phyloP scores from a whole-genome alignment of 2,797 vertebrate species.

The Serranus cabrilla region DNA sequence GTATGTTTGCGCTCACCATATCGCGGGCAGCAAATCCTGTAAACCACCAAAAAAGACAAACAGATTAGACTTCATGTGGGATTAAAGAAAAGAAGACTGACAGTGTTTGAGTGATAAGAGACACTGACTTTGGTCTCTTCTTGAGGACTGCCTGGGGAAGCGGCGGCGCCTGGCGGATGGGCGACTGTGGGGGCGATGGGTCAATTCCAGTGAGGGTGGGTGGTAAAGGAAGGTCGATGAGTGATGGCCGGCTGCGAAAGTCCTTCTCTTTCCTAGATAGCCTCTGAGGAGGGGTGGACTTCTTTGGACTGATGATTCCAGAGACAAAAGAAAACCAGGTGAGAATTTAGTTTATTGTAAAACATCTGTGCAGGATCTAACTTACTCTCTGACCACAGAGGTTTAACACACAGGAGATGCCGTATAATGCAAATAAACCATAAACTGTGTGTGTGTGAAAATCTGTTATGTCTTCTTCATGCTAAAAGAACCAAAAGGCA shows the following conservation, averaged over 20 bases:
- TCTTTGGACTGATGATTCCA: constrained; percentile 90
- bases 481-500: neutral
- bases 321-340: neutral
- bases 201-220: constrained; percentile 92
- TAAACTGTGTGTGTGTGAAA: neutral
- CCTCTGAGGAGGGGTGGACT: constrained; percentile 90
- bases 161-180: constrained; percentile 89
- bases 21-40: constrained; percentile 97
- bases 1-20: constrained; percentile 97
- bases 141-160: constrained; percentile 91
- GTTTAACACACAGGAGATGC: neutral
- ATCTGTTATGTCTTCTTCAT: neutral
- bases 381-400: neutral
- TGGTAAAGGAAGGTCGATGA: constrained; percentile 96
- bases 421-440: neutral
- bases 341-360: neutral
- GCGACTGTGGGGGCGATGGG: constrained; percentile 93
- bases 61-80: neutral
- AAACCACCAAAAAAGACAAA: constrained; percentile 23
- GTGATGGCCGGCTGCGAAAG: constrained; percentile 91
- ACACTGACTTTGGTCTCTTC: constrained; percentile 98
- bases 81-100: neutral
- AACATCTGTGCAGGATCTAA: neutral
- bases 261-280: constrained; percentile 92
- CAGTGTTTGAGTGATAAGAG: constrained; percentile 3